These are phyloP conservation scores for Colaptes auratus DNA, from an alignment of 2,113 vertebrate species.

Conservation along the genomic window DNA sequence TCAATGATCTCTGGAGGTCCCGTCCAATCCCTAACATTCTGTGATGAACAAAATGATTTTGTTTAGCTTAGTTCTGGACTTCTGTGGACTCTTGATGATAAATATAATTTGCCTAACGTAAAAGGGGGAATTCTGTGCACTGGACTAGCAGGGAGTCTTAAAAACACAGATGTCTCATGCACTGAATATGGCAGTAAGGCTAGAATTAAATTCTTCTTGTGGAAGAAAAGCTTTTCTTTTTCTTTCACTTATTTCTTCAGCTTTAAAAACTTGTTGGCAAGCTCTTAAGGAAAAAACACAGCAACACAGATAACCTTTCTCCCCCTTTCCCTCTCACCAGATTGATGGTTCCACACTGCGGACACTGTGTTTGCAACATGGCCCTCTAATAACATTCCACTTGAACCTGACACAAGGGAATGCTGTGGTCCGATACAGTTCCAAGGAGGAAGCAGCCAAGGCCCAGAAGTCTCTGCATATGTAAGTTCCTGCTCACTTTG, in stretches of 20 bases:
- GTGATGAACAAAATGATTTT: background rate
- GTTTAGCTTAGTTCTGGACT: background rate
- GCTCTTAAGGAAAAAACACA: background rate
- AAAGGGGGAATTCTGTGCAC: background rate
- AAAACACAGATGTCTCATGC: background rate
- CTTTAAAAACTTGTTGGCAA: background rate
- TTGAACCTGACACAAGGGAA: constrained; percentile 99
- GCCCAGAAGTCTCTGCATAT: constrained; percentile 99
- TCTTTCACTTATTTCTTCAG: background rate
- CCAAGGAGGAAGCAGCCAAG: constrained; percentile 97
- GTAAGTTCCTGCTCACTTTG: constrained; percentile 72
- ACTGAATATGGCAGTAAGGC: background rate
- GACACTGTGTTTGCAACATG: constrained; percentile 97
- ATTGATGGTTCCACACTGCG: constrained; percentile 98
- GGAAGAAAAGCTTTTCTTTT: background rate
- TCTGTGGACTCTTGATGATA: background rate
- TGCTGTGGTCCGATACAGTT: constrained; percentile 98
- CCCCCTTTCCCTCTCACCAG: constrained; percentile 62
- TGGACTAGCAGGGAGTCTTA: background rate
- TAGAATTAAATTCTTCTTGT: background rate
- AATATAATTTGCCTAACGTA: background rate
- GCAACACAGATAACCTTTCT: background rate
- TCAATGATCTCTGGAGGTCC: too few relatives aligned
- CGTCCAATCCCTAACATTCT: too few relatives aligned
- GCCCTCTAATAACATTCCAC: constrained; percentile 98